phyloP scores from a whole-genome alignment of 1,140 invertebrate species.

The Venustaconcha ellipsiformis region DNA sequence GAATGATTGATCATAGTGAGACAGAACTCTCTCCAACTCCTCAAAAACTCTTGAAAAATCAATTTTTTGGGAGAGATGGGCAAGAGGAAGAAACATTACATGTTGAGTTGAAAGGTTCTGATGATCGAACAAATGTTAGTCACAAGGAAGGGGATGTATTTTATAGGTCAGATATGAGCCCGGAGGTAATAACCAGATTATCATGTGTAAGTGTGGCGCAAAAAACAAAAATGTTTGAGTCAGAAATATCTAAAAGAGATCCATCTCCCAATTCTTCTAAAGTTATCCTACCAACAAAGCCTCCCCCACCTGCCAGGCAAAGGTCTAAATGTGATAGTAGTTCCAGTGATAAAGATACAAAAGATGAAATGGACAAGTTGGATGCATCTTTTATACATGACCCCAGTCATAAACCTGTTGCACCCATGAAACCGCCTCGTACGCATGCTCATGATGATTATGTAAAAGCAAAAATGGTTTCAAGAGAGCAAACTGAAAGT shows the following conservation, averaged over 20 bases:
- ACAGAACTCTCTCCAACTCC: background rate
- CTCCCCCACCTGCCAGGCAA: slow-evolving; percentile 36
- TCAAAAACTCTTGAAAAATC: slow-evolving; percentile 1
- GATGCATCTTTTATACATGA: background rate
- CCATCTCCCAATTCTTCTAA: slow-evolving; percentile 4
- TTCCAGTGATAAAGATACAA: background rate
- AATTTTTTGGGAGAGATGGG: background rate
- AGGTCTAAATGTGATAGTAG: slow-evolving; percentile 22
- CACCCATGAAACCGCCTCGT: slow-evolving; percentile 41
- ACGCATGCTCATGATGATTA: slow-evolving; percentile 49
- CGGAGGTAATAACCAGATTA: background rate
- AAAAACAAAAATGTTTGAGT: slow-evolving; percentile 46
- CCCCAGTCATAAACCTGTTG: slow-evolving; percentile 7
- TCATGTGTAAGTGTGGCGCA: slow-evolving; percentile 29
- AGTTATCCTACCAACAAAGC: slow-evolving; percentile 12
- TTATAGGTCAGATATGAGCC: slow-evolving; percentile 2
- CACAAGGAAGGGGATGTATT: background rate
- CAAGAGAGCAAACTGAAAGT: background rate
- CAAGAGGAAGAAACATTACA: slow-evolving; percentile 13
- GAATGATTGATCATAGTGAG: too few species aligned
- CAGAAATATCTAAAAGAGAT: background rate
- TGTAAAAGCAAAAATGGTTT: slow-evolving; percentile 27
- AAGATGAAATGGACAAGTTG: background rate
- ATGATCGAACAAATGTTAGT: background rate
- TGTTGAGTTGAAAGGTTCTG: slow-evolving; percentile 7